These are phyloP conservation scores for Gnathonemus longibarbis DNA, from an alignment of 2,113 vertebrate species.

Conservation along the genomic window DNA sequence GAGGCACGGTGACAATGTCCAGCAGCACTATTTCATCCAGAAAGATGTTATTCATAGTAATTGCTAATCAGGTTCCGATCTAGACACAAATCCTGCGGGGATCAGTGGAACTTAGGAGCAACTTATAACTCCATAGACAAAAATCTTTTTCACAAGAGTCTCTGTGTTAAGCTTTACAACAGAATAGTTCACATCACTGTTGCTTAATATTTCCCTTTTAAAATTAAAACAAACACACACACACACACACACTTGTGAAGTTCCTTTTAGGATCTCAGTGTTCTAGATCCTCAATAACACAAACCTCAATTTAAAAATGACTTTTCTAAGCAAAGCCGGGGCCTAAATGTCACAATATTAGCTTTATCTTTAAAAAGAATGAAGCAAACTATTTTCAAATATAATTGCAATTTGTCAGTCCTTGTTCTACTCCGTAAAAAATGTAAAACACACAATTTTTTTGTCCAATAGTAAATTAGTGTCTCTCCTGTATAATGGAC, in stretches of 20 bases:
- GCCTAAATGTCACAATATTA: background rate
- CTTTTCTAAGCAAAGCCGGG: background rate
- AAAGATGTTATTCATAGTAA: slow-evolving; percentile 23
- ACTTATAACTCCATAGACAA: slow-evolving; percentile 11
- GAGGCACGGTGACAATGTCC: background rate
- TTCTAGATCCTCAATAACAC: background rate
- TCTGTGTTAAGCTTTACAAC: background rate
- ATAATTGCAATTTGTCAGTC: background rate
- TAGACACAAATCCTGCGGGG: slow-evolving; percentile 13
- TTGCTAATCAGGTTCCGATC: slow-evolving; percentile 26
- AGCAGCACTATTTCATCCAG: slow-evolving; percentile 4
- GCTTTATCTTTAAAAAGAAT: background rate
- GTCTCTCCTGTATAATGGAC: background rate
- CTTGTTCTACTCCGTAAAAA: background rate
- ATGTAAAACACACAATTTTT: background rate
- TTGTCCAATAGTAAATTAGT: background rate
- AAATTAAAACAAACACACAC: background rate
- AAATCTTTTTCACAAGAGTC: slow-evolving; percentile 5
- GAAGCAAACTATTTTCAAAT: background rate
- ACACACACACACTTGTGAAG: background rate
- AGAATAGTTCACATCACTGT: background rate
- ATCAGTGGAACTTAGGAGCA: background rate
- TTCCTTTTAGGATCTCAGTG: background rate
- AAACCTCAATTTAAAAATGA: background rate
- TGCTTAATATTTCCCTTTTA: background rate